Evolutionary conservation across 2,888 invertebrate species (phyloP), one percentile per base, ranked within the genome.

Genomic region (Tupiocoris notatus): DNA sequence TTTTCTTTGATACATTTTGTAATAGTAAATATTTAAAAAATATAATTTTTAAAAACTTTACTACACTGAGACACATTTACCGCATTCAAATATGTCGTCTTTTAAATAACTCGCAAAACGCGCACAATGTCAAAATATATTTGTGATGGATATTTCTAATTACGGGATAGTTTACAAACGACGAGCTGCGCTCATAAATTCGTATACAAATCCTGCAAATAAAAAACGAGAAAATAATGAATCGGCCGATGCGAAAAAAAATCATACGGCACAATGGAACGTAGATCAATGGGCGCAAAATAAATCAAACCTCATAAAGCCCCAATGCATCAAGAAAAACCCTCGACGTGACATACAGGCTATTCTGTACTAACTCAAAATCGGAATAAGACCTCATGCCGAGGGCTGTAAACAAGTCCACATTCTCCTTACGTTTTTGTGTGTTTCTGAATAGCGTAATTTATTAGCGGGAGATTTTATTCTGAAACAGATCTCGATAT

Each of bases 361-460:
- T 39, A 39, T 39, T 39, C 39, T 3, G 39, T 3, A 39, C 3
- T 39, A 39, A 39, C 6, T 39, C 39, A 39, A 39, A 39, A 39
- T 65, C 25, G 17, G 25, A 65, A 39, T 65, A 39, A 65, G 65
- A 65, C 65, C 65, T 65, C 65, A 65, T 65, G 65, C 65, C 39
- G 65, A 39, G 65, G 65, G 18, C 39, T 17, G 39, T 39, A 39
- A 39, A 39, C 39, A 39, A 39, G 39, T 39, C 39, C 6, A 39
- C 39, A 12, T 39, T n/a, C n/a, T n/a, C 39, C 39, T 39, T 39
- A 12, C 39, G 39, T 39, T 39, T 39, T 3, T 39, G 39, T n/a
- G 39, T 12, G 6, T 39, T 39, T 39, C n/a, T n/a, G n/a, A n/a
- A n/a, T n/a, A n/a, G n/a, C 39, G 39, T 39, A 7, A 39, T 39